Conservation (phyloP, 1,140 invertebrate species). For the Diachasma alloeum region DNA sequence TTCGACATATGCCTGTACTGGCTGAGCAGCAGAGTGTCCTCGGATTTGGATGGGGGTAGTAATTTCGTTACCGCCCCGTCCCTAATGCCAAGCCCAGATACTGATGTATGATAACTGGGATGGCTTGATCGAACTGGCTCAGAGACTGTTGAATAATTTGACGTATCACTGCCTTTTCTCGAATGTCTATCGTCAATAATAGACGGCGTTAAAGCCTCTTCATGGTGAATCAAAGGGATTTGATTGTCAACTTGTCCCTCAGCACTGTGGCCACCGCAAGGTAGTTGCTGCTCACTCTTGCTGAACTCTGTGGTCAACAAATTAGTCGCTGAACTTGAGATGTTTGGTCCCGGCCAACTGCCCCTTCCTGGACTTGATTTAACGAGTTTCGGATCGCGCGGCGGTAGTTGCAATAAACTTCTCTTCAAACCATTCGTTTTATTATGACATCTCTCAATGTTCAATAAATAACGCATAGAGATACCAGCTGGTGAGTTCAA, state of each 20-base stretch:
- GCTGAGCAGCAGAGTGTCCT: conserved; percentile 74
- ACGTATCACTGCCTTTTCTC: conserved; percentile 53
- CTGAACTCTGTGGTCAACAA: conserved; percentile 78
- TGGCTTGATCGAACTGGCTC: conserved; percentile 42
- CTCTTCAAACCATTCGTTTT: conserved; percentile 52
- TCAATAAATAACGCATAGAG: conserved; percentile 59
- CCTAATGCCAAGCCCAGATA: not conserved
- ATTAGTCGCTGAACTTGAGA: conserved; percentile 55
- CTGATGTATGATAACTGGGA: not conserved
- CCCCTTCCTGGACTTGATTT: conserved; percentile 80
- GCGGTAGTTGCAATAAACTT: conserved; percentile 74
- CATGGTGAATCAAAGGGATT: not conserved
- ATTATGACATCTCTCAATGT: conserved; percentile 45
- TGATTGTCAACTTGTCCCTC: conserved; percentile 12
- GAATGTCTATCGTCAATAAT: conserved; percentile 17
- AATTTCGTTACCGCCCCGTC: conserved; percentile 38
- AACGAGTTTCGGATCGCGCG: conserved; percentile 75
- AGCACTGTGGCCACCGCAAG: conserved; percentile 34
- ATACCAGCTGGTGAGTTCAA: conserved; percentile 43
- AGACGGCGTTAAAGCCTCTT: not conserved
- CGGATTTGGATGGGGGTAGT: conserved; percentile 78
- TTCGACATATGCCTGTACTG: conserved; percentile 65
- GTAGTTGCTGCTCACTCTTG: conserved; percentile 82
- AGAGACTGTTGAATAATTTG: conserved; percentile 50
- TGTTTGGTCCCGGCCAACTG: conserved; percentile 84